Evolutionary conservation across 2,888 invertebrate genomes (phyloP).

Genomic region (Tetragonula carbonaria): DNA sequence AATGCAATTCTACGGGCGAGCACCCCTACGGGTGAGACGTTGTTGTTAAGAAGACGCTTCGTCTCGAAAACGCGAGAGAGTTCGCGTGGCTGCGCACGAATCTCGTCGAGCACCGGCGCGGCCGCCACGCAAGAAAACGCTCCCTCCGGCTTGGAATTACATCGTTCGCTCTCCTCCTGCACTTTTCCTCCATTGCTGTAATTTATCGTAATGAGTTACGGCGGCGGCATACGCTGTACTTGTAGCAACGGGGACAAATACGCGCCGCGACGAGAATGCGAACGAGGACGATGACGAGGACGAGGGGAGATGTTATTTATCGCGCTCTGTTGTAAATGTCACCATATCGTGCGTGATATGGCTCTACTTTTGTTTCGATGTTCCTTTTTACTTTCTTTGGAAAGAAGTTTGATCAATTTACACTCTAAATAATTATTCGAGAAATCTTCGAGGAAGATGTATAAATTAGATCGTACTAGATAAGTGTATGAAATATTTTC

Average conservation of each 20-base stretch:
- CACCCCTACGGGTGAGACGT: constrained; percentile 35
- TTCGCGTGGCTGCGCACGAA: constrained; percentile 19
- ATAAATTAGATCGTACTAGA: background rate
- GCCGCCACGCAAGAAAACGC: constrained; percentile 8
- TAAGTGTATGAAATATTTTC: too few relatives aligned
- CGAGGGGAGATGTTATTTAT: constrained; percentile 3
- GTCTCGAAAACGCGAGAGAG: constrained; percentile 34
- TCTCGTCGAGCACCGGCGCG: background rate
- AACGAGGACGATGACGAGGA: background rate
- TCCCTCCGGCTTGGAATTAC: constrained; percentile 16
- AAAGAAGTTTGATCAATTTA: background rate
- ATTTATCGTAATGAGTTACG: constrained; percentile 41
- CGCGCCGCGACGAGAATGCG: background rate
- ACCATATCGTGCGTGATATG: background rate
- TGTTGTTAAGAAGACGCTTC: constrained; percentile 43
- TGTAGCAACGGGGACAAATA: constrained; percentile 3
- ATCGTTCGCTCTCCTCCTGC: constrained; percentile 32
- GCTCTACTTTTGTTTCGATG: background rate
- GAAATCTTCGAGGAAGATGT: background rate
- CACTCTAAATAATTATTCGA: too few relatives aligned
- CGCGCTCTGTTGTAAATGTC: background rate
- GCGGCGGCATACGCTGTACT: background rate
- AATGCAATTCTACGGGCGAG: constrained; percentile 57
- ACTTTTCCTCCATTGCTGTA: constrained; percentile 32
- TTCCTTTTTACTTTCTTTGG: background rate